Evolutionary conservation across 2,888 invertebrate species (phyloP).

Genomic region (Agrotis segetum): DNA sequence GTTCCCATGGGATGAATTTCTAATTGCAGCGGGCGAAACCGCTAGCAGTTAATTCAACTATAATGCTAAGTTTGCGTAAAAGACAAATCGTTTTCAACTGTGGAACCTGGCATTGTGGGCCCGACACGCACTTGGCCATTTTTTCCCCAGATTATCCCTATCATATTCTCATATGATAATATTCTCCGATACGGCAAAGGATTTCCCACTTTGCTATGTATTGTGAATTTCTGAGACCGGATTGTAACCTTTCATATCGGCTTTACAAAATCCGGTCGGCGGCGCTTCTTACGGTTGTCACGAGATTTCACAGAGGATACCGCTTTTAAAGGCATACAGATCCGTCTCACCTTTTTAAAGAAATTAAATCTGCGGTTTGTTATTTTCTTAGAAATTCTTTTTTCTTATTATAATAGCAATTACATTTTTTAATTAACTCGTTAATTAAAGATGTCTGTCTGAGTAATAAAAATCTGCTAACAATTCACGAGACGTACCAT

Average conservation of each 20-base stretch:
- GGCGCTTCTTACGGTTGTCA: slow-evolving; percentile 29
- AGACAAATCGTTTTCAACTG: no score
- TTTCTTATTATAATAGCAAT: slow-evolving; percentile 45
- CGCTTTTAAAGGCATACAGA: slow-evolving; percentile 8
- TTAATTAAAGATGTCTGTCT: slow-evolving; percentile 52
- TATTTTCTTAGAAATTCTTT: slow-evolving; percentile 34
- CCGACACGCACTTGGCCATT: no score
- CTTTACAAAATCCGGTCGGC: slow-evolving; percentile 42
- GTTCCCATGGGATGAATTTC: no score
- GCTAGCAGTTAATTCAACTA: no score
- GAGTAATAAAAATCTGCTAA: slow-evolving; percentile 48
- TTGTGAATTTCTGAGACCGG: slow-evolving; percentile 33
- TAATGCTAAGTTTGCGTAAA: no score
- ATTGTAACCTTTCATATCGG: slow-evolving; percentile 55
- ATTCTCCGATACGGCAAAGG: neutral
- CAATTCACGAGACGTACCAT: slow-evolving; percentile 37
- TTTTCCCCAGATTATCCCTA: neutral
- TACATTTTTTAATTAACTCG: slow-evolving; percentile 53
- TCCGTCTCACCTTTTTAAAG: slow-evolving; percentile 1
- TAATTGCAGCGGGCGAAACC: no score
- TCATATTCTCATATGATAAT: slow-evolving; percentile 3
- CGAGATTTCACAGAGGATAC: neutral
- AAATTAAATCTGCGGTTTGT: slow-evolving; percentile 14
- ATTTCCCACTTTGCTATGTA: slow-evolving; percentile 20
- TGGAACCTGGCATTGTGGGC: no score